Base-by-base conservation (phyloP, 1,140 invertebrate species). In the Formica selysi region DNA sequence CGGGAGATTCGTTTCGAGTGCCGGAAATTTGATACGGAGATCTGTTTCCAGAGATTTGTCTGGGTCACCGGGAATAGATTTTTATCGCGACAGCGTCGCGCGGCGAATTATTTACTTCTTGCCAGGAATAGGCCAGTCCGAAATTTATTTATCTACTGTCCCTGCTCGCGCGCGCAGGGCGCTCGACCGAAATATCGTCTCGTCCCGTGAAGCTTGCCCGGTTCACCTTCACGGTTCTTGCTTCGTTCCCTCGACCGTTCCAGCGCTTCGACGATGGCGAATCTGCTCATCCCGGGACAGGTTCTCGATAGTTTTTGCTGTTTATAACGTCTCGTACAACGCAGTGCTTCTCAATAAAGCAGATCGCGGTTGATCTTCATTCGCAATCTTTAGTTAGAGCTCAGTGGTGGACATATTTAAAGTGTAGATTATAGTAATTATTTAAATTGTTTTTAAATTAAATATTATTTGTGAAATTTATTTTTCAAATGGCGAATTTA, bases 71-170 rank as follows among this genome's bases (percentile, higher is more conserved):
- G 76, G 88, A 89, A 89, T 89, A 89, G 88, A 78, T 89, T 89
- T 89, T 89, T 89, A 89, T 62, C 44, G 61, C 70, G 86, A 57
- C 38, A 11, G 59, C 71, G 54, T 73, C 48, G 36, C 74, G 32
- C 76, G 61, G 8, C 76, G 87, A 89, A 89, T 89, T 89, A 89
- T 89, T 89, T 89, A 89, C 87, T 89, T 89, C 76, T 86, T 71
- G 62, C 73, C 87, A 73, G 74, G 67, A 89, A 89, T 89, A 89
- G 87, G 57, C 19, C 68, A 54, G 83, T 68, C 68, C 74, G 81
- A 88, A 86, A 89, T 89, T 89, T 89, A 89, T 89, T 89, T 89
- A 88, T 89, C 84, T 59, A 80, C 57, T 67, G 81, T 86, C 87
- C 59, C 87, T 86, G 83, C 26, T 29, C 19, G 54, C 32, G 83